Conservation (phyloP, 2,113 vertebrate species). For the Amazona guildingii region DNA sequence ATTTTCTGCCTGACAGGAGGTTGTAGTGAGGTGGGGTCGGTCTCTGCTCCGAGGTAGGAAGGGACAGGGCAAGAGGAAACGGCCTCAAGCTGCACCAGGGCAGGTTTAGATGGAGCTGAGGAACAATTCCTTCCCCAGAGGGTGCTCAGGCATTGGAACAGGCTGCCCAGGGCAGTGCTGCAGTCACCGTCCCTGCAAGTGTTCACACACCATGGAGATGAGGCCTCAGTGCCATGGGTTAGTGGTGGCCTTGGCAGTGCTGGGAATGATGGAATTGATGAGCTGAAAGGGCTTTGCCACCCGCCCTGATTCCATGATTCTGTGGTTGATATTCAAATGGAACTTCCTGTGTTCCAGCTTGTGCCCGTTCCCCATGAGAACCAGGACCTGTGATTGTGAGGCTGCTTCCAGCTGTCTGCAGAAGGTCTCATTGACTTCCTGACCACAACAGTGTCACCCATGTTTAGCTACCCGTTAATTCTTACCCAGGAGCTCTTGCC, state of each 20-base stretch:
- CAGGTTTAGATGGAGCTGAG: neutral
- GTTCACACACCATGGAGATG: fast-evolving
- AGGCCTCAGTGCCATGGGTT: neutral
- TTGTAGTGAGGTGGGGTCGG: neutral
- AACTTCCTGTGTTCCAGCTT: neutral
- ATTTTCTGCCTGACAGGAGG: neutral
- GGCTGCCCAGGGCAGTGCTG: neutral
- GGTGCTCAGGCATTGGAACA: neutral
- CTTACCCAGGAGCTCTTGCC: neutral
- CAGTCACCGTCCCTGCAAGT: fast-evolving
- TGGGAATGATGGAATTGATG: neutral
- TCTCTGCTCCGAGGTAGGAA: neutral
- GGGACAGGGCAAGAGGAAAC: neutral
- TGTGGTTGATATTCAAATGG: neutral
- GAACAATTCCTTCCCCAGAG: neutral
- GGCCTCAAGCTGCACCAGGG: neutral
- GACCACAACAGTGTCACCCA: neutral
- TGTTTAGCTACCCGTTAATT: neutral
- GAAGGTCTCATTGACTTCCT: neutral
- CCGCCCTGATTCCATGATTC: neutral
- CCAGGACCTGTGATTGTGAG: neutral
- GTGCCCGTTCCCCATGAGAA: neutral
- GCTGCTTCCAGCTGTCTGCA: neutral
- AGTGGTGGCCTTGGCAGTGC: neutral
- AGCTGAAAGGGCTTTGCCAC: neutral